Evolutionary conservation across 1,140 invertebrate species (phyloP).

Genomic region (Chionoecetes opilio): DNA sequence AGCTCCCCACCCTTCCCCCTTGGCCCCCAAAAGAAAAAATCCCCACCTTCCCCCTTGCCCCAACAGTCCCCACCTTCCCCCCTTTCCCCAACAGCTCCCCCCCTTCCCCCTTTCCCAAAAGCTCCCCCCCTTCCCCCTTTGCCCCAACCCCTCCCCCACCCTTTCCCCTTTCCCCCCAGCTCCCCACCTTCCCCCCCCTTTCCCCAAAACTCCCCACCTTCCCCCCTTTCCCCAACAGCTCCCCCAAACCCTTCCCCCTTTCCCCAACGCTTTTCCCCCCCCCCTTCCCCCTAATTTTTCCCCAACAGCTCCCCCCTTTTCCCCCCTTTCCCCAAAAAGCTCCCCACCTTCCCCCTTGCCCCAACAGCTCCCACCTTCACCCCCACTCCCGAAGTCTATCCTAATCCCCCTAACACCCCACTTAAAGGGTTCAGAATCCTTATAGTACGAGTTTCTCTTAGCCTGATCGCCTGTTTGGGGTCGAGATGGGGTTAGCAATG

Average conservation of each 20-base stretch:
- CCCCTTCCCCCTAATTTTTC: no score
- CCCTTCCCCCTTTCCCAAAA: no score
- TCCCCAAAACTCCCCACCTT: no score
- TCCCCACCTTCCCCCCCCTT: background rate
- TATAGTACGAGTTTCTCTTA: background rate
- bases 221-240: background rate
- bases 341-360: no score
- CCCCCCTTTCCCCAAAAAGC: background rate
- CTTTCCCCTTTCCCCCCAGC: no score
- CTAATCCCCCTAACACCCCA: background rate
- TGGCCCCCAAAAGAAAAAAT: no score
- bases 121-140: no score
- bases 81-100: no score
- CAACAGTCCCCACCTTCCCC: background rate
- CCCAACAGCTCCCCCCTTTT: background rate
- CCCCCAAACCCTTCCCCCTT: background rate
- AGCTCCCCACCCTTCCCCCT: background rate
- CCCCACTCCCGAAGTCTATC: background rate
- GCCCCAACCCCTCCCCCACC: no score
- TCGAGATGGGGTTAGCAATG: background rate
- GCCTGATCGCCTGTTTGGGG: background rate
- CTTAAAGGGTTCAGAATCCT: background rate
- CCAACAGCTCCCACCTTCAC: background rate
- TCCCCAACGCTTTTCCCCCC: no score
- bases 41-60: background rate